Evolutionary conservation across 2,888 invertebrate species (phyloP), one percentile per base, ranked within the genome.

Genomic region (Drosophila anceps): DNA sequence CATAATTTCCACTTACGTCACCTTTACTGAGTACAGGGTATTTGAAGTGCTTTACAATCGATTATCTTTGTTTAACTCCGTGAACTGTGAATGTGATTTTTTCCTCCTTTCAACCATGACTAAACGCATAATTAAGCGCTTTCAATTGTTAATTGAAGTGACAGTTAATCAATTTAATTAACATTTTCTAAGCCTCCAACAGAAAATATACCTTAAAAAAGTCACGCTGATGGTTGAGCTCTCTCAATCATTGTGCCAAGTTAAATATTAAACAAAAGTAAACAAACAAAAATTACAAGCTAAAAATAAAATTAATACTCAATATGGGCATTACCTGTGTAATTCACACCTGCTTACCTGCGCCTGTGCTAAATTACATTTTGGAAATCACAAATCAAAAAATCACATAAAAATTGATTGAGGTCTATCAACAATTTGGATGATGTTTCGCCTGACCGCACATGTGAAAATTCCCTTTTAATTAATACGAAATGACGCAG

Each of bases 161-260:
- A 63, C 59, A 54, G 46, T 31, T 41, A 76, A 66, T 68, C 64
- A 57, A 55, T 66, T 69, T 76, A 35, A 80, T 80, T 70, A 66
- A 46, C 65, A 51, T 64, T 41, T 57, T 39, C 24, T 61, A 48
- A 12, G 13, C 15, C 10, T 20, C n/a, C 46, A 53, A 48, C 4
- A 33, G 50, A 48, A 53, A 51, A 65, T 48, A 8, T 60, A 62
- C 37, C 37, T 37, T 13, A 18, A 44, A 58, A 44, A 58, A 43
- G 35, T 58, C 69, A 68, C 59, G 59, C 46, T 54, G 48, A 24
- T 18, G 24, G 12, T 0, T 37, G 48, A 48, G 31, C 33, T 59
- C 43, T 59, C 43, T 55, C 20, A 18, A 41, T 8, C 18, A 64
- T 55, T 46, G 37, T 50, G 39, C 46, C 15, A 27, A 53, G 7